Percentiles rank a stretch among this genome's conserved stretches.
Conservation (phyloP, 1,140 invertebrate genomes). For the Metopolophium dirhodum region DNA sequence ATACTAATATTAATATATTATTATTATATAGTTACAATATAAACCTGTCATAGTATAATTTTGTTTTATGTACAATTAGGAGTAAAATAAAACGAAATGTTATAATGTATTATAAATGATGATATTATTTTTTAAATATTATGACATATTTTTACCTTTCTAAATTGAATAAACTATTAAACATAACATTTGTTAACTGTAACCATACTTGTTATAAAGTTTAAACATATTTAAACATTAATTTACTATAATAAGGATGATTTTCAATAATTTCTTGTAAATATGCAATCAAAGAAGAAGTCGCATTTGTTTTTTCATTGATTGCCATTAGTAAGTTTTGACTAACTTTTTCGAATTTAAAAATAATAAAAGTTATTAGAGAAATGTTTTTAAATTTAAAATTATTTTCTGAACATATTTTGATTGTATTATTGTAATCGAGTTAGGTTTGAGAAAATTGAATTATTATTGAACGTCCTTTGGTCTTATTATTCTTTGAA, state of each 20-base stretch:
- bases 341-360: not conserved
- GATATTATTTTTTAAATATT: not conserved
- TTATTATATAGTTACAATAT: not conserved
- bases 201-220: not conserved
- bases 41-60: not conserved
- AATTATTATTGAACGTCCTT: not conserved
- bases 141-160: not conserved
- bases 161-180: not conserved
- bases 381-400: not conserved
- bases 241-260: not conserved
- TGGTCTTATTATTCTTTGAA: not conserved
- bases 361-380: not conserved
- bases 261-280: not conserved
- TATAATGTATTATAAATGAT: not conserved
- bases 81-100: not conserved
- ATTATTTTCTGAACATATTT: not conserved
- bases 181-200: not conserved
- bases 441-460: not conserved
- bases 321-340: not conserved
- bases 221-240: not conserved
- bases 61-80: not conserved
- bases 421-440: not conserved
- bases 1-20: not conserved
- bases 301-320: not conserved
- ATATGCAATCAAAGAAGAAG: not conserved